These are phyloP conservation scores for Brachyptera risi DNA, from an alignment of 2,888 invertebrate species.

Conservation along the genomic window DNA sequence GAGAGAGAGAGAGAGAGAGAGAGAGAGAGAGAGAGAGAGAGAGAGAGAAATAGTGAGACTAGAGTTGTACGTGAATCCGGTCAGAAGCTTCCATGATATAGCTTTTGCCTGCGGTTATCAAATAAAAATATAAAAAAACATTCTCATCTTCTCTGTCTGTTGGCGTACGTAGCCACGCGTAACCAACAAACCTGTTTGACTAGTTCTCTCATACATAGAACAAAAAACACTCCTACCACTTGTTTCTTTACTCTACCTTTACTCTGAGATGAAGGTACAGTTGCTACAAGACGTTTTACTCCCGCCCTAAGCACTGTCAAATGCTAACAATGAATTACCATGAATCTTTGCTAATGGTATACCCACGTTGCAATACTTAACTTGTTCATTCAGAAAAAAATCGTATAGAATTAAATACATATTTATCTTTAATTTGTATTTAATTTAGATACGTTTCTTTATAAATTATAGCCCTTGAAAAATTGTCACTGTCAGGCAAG, in stretches of 20 bases:
- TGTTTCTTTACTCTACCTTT: constrained; percentile 15
- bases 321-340: background rate
- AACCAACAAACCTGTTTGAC: constrained; percentile 16
- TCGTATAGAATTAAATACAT: background rate
- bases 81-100: constrained; percentile 3
- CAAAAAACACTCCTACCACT: constrained; percentile 10
- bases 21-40: background rate
- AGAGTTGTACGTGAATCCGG: constrained; percentile 8
- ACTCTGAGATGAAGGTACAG: background rate
- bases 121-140: constrained; percentile 2
- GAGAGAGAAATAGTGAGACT: background rate
- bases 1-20: background rate
- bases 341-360: background rate
- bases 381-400: background rate
- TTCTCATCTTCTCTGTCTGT: constrained; percentile 15
- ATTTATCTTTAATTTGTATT: background rate
- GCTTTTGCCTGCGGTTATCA: constrained; percentile 7
- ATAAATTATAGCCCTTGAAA: too few relatives aligned
- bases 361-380: background rate
- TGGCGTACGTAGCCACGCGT: constrained; percentile 23
- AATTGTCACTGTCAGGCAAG: too few relatives aligned
- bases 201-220: background rate
- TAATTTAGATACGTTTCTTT: too few relatives aligned
- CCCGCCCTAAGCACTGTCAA: background rate
- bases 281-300: background rate